Percentiles rank a stretch among this genome's conserved stretches.
Conservation (phyloP, 2,888 invertebrate genomes). For the Furcula furcula region DNA sequence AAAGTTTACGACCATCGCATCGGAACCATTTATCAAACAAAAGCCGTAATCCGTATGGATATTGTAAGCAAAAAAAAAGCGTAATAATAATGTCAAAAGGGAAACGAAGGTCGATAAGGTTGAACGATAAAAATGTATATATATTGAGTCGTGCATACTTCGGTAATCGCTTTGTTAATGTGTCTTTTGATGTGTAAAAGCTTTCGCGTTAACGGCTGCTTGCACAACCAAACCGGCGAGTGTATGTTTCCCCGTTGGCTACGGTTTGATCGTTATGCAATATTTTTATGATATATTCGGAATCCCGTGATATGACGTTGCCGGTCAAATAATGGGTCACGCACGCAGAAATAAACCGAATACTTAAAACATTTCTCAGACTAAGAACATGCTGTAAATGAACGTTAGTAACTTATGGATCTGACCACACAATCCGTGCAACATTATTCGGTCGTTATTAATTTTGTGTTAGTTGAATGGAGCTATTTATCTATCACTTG, state of each 20-base stretch:
- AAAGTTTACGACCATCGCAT: conserved; percentile 15
- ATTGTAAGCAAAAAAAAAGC: conserved; percentile 17
- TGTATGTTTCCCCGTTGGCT: conserved; percentile 38
- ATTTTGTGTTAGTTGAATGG: too few species aligned
- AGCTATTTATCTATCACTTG: too few species aligned
- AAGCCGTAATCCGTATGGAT: conserved; percentile 16
- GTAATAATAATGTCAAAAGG: conserved; percentile 10
- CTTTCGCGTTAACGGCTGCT: conserved; percentile 50
- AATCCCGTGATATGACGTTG: conserved; percentile 49
- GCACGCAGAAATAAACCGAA: conserved; percentile 60
- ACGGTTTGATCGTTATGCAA: conserved; percentile 58
- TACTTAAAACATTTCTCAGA: too few species aligned
- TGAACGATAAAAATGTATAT: conserved; percentile 29
- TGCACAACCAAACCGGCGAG: conserved; percentile 50
- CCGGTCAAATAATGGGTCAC: conserved; percentile 64
- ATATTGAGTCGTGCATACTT: conserved; percentile 37
- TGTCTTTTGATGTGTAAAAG: conserved; percentile 55
- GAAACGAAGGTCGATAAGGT: conserved; percentile 31
- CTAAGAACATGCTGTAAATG: conserved; percentile 56
- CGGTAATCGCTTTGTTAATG: conserved; percentile 39
- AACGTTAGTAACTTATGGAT: conserved; percentile 43
- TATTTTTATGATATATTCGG: conserved; percentile 59
- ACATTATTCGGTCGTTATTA: too few species aligned
- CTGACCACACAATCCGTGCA: too few species aligned
- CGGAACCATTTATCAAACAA: conserved; percentile 18